A percentile compares a stretch with the other conserved stretches of the same genome.
phyloP scores from a whole-genome alignment of 1,140 invertebrate genomes.

The Atta cephalotes region DNA sequence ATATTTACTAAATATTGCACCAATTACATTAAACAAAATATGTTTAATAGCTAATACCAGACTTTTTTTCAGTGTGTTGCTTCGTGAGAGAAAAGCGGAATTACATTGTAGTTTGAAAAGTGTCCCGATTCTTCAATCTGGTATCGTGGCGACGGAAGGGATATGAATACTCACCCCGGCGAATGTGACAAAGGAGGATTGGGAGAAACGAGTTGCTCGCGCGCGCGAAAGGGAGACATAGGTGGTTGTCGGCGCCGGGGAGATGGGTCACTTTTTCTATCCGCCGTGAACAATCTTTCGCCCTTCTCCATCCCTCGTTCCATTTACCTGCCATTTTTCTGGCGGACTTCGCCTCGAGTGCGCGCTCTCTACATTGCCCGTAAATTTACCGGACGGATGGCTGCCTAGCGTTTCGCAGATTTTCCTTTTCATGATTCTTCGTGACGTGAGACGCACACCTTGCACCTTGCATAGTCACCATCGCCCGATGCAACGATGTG shows the following conservation, averaged over 20 bases:
- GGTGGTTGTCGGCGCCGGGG: constrained; percentile 49
- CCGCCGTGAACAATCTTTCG: constrained; percentile 45
- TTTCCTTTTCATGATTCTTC: constrained; percentile 37
- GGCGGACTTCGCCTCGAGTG: constrained; percentile 35
- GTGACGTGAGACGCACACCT: constrained; percentile 13
- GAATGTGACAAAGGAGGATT: constrained; percentile 34
- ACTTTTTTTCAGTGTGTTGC: not conserved
- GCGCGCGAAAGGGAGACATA: constrained; percentile 56
- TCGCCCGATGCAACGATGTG: not conserved
- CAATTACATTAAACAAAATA: no score
- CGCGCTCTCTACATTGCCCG: constrained; percentile 43
- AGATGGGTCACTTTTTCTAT: constrained; percentile 55
- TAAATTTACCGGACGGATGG: constrained; percentile 58
- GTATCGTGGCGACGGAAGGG: constrained; percentile 6
- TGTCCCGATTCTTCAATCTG: constrained; percentile 31
- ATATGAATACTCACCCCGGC: constrained; percentile 33
- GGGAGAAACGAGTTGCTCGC: constrained; percentile 1
- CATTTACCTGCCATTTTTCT: constrained; percentile 62
- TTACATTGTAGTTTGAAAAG: constrained; percentile 4
- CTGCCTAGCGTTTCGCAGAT: constrained; percentile 44
- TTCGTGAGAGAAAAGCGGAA: not conserved
- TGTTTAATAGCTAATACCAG: no score
- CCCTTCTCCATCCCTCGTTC: not conserved
- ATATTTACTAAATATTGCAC: no score
- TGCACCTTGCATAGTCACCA: not conserved